Evolutionary conservation across 1,140 invertebrate genomes (phyloP).

Genomic region (Temnothorax curvispinosus): DNA sequence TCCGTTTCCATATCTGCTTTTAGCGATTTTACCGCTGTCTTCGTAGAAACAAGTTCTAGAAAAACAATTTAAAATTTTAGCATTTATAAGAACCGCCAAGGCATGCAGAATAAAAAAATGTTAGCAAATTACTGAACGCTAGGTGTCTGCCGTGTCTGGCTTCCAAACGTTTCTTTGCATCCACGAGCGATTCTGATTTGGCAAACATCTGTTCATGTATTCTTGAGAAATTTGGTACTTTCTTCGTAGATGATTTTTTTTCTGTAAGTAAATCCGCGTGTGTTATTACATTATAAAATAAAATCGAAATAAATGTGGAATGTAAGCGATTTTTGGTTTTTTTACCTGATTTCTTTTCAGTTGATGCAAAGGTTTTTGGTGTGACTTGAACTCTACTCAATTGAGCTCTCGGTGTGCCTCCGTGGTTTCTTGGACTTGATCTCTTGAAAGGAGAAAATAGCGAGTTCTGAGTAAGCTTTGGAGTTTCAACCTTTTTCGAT

Average conservation of each 20-base stretch:
- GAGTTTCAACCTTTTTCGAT: neutral
- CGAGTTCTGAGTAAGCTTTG: neutral
- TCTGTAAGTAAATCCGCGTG: neutral
- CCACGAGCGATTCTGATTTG: constrained; percentile 88
- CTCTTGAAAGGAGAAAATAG: neutral
- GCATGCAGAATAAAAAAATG: constrained; percentile 4
- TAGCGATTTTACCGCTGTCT: neutral
- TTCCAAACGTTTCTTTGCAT: constrained; percentile 86
- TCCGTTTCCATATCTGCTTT: neutral
- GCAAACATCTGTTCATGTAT: constrained; percentile 88
- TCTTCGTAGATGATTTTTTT: constrained; percentile 76
- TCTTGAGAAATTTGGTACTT: constrained; percentile 89
- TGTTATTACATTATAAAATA: neutral
- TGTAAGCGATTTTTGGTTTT: neutral
- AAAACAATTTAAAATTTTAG: constrained; percentile 24
- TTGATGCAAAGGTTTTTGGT: neutral
- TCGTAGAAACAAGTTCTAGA: neutral
- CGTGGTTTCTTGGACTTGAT: neutral
- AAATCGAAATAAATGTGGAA: neutral
- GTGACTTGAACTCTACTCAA: neutral
- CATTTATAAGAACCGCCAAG: neutral
- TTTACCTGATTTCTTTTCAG: constrained; percentile 42
- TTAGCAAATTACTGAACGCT: constrained; percentile 70
- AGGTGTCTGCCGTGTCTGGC: constrained; percentile 77
- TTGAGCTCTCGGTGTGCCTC: neutral